These are phyloP conservation scores for Oceanites oceanicus DNA, from an alignment of 2,113 vertebrate genomes.

Conservation along the genomic window DNA sequence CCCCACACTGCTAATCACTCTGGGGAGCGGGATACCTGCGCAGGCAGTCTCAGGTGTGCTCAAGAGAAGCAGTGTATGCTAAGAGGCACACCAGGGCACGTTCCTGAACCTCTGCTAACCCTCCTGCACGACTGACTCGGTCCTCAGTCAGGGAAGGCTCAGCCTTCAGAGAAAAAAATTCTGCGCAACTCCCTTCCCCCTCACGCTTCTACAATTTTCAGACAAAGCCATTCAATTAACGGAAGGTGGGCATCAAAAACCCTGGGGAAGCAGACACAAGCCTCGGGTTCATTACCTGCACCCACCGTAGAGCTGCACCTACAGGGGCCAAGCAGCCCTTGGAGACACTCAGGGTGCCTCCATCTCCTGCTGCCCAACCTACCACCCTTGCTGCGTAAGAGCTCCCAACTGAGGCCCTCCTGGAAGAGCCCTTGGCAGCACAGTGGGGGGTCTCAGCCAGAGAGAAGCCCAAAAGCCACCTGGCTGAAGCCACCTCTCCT, in stretches of 20 bases:
- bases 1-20: fast-evolving
- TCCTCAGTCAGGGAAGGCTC: neutral
- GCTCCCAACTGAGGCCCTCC: neutral
- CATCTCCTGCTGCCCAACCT: neutral
- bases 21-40: neutral
- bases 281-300: neutral
- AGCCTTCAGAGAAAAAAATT: neutral
- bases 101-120: fast-evolving
- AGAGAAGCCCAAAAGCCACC: neutral
- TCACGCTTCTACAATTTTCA: neutral
- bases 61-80: neutral
- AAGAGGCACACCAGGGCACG: neutral
- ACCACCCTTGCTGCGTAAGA: neutral
- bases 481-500: neutral
- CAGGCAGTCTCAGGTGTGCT: neutral
- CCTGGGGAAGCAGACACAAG: neutral
- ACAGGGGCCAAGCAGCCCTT: neutral
- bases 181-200: neutral
- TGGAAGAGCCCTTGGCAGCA: neutral
- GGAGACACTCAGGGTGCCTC: neutral
- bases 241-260: neutral
- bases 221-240: neutral
- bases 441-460: neutral
- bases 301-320: neutral
- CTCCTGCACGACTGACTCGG: fast-evolving